These are phyloP conservation scores for Nysson spinosus DNA, from an alignment of 2,888 invertebrate species.

Conservation along the genomic window DNA sequence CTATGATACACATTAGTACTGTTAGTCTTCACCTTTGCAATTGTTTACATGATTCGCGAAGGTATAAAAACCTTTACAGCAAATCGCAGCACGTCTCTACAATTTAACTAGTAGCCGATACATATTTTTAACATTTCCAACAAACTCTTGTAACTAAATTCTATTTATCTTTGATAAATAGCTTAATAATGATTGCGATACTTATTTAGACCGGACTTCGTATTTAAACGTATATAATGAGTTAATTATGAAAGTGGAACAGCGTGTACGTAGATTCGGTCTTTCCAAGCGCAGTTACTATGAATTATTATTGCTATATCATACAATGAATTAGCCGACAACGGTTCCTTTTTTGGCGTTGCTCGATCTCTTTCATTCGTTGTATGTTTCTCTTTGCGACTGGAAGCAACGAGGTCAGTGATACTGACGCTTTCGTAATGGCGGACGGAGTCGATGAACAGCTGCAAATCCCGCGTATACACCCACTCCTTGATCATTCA, in stretches of 20 bases:
- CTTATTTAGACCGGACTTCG: too few relatives aligned
- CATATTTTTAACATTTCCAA: too few relatives aligned
- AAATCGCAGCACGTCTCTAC: slow-evolving; percentile 37
- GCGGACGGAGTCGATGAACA: slow-evolving; percentile 49
- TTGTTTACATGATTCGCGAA: slow-evolving; percentile 42
- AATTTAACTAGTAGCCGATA: too few relatives aligned
- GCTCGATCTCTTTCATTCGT: slow-evolving; percentile 11
- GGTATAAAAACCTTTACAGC: neutral
- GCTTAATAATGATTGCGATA: too few relatives aligned
- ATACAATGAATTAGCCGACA: neutral
- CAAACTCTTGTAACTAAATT: too few relatives aligned
- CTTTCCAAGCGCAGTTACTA: neutral
- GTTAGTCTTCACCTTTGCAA: slow-evolving; percentile 39
- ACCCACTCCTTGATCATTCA: slow-evolving; percentile 37
- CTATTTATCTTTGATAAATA: too few relatives aligned
- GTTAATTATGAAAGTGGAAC: too few relatives aligned
- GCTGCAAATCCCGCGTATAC: slow-evolving; percentile 53
- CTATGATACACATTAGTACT: slow-evolving; percentile 5
- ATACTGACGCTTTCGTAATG: slow-evolving; percentile 68
- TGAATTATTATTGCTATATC: neutral
- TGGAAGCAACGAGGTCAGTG: slow-evolving; percentile 51
- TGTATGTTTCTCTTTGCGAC: slow-evolving; percentile 7
- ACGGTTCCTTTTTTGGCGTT: slow-evolving; percentile 2
- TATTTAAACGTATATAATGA: too few relatives aligned
- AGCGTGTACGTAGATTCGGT: too few relatives aligned